phyloP scores from a whole-genome alignment of 2,888 invertebrate genomes.

The Oligia latruncula region DNA sequence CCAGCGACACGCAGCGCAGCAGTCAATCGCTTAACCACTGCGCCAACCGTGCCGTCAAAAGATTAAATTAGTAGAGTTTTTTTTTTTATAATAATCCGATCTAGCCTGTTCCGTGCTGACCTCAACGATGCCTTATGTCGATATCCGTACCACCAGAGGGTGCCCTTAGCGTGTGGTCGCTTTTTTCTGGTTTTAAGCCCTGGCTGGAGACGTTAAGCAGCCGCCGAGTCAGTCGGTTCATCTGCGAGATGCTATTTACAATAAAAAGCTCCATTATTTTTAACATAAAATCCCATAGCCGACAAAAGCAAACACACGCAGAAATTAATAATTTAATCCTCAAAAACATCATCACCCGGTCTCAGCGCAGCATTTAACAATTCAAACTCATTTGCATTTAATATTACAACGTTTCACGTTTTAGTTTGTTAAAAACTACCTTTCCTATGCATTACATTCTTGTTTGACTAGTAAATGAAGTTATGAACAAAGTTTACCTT shows the following conservation, averaged over 20 bases:
- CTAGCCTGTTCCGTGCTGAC: background rate
- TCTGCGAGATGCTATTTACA: background rate
- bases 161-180: background rate
- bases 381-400: slow-evolving; percentile 41
- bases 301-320: slow-evolving; percentile 4
- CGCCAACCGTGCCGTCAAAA: no score
- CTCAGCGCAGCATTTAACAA: slow-evolving; percentile 13
- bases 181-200: background rate
- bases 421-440: slow-evolving; percentile 39
- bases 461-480: slow-evolving; percentile 45
- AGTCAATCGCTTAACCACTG: no score
- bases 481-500: slow-evolving; percentile 28
- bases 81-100: no score
- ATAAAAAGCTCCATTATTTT: background rate
- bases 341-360: slow-evolving; percentile 1
- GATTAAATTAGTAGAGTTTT: background rate
- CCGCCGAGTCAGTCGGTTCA: no score
- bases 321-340: slow-evolving; percentile 13
- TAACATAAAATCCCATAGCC: background rate
- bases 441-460: slow-evolving; percentile 25
- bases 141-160: background rate
- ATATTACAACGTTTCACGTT: slow-evolving; percentile 14
- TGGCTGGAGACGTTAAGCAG: background rate
- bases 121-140: background rate
- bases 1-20: no score